A percentile compares a stretch with the other conserved stretches of the same genome.
These are phyloP conservation scores for Phaedon cochleariae DNA, from an alignment of 2,888 invertebrate species.

Conservation along the genomic window DNA sequence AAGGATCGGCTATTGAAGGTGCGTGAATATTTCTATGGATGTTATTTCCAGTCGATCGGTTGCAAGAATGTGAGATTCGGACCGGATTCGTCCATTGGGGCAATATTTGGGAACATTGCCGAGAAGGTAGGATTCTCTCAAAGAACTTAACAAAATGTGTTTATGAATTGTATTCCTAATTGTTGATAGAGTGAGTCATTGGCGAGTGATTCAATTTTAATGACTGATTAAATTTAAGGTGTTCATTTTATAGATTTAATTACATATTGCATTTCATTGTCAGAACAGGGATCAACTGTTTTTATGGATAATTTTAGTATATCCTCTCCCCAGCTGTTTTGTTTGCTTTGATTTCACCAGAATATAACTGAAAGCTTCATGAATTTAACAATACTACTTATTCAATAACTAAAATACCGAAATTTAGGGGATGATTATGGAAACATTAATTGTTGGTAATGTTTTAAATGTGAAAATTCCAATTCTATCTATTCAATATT, in stretches of 20 bases:
- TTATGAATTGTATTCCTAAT: slow-evolving; percentile 20
- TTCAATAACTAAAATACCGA: no score
- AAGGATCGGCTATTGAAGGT: slow-evolving; percentile 65
- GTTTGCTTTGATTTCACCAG: no score
- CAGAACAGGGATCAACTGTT: background rate
- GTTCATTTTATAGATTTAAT: background rate
- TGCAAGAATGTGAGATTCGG: slow-evolving; percentile 65
- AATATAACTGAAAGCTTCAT: no score
- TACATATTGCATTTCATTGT: background rate
- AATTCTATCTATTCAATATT: no score
- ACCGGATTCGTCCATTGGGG: slow-evolving; percentile 63
- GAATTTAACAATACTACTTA: no score
- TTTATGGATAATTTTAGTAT: background rate
- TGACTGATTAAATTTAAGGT: slow-evolving; percentile 33
- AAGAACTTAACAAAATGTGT: slow-evolving; percentile 23
- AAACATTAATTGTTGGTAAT: background rate
- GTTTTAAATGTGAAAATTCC: background rate
- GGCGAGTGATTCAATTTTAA: slow-evolving; percentile 24
- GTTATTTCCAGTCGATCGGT: slow-evolving; percentile 61
- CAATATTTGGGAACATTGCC: slow-evolving; percentile 66
- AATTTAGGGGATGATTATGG: no score
- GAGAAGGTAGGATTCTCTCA: slow-evolving; percentile 65
- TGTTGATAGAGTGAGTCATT: slow-evolving; percentile 20
- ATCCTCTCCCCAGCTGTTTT: background rate
- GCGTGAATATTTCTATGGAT: slow-evolving; percentile 67